These are phyloP conservation scores for Periparus ater DNA, from an alignment of 2,797 vertebrate genomes.

Conservation along the genomic window DNA sequence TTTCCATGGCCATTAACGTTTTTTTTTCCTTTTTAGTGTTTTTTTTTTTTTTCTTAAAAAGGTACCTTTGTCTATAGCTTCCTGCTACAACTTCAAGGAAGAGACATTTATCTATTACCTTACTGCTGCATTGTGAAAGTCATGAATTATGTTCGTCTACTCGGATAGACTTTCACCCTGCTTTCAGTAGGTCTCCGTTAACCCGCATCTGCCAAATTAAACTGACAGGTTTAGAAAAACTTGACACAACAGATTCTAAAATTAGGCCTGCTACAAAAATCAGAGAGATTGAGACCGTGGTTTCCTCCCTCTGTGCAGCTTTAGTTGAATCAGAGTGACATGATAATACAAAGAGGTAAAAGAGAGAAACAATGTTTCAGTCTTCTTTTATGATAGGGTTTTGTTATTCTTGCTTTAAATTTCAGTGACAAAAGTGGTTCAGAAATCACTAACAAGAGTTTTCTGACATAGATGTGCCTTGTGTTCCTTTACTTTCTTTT, in stretches of 20 bases:
- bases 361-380: constrained; percentile 55
- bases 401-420: constrained; percentile 58
- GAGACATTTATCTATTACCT: constrained; percentile 40
- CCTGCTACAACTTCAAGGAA: constrained; percentile 48
- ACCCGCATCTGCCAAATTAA: constrained; percentile 60
- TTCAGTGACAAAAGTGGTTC: constrained; percentile 43
- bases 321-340: constrained; percentile 59
- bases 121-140: constrained; percentile 18
- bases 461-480: constrained; percentile 34
- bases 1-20: constrained; percentile 48
- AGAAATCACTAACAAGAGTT: constrained; percentile 60
- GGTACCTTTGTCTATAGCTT: constrained; percentile 44
- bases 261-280: constrained; percentile 61
- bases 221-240: constrained; percentile 65
- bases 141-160: constrained; percentile 26
- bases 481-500: not conserved
- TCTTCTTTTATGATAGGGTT: constrained; percentile 44
- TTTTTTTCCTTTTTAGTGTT: constrained; percentile 8
- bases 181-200: constrained; percentile 52
- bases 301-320: constrained; percentile 52
- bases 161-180: constrained; percentile 22
- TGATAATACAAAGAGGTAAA: constrained; percentile 54
- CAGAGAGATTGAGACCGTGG: constrained; percentile 22
- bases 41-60: constrained; percentile 4
- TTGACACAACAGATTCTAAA: constrained; percentile 67